Evolutionary conservation across 2,113 vertebrate species (phyloP).

Genomic region (Recurvirostra avosetta): DNA sequence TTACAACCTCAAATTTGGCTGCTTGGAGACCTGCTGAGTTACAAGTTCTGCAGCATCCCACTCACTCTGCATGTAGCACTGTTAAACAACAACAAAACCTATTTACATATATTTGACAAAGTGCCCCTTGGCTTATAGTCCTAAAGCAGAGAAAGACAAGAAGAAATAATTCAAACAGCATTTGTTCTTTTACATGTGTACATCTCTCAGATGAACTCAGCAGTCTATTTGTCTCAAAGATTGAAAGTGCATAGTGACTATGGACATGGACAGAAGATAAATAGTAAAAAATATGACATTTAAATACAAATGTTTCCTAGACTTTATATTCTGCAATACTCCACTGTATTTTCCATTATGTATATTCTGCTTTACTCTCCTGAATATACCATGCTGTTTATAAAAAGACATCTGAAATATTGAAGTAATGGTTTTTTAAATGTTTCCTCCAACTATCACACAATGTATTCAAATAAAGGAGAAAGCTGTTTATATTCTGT

Average conservation of each 20-base stretch:
- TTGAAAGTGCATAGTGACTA: background rate
- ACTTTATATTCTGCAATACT: background rate
- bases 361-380: background rate
- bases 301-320: background rate
- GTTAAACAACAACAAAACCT: background rate
- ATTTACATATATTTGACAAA: background rate
- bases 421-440: background rate
- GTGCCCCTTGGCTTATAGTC: background rate
- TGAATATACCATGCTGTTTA: background rate
- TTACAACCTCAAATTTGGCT: background rate
- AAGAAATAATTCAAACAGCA: background rate
- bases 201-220: background rate
- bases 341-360: background rate
- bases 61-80: background rate
- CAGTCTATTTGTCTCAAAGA: background rate
- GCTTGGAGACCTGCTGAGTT: background rate
- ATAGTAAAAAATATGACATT: background rate
- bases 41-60: background rate
- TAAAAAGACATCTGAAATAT: background rate
- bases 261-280: background rate
- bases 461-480: background rate
- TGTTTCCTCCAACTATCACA: background rate
- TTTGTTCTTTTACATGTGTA: background rate
- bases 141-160: background rate
- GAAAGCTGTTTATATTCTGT: background rate